A percentile compares a stretch with the other conserved stretches of the same genome.
phyloP scores from a whole-genome alignment of 2,797 vertebrate species.

The Lycodopsis pacificus region DNA sequence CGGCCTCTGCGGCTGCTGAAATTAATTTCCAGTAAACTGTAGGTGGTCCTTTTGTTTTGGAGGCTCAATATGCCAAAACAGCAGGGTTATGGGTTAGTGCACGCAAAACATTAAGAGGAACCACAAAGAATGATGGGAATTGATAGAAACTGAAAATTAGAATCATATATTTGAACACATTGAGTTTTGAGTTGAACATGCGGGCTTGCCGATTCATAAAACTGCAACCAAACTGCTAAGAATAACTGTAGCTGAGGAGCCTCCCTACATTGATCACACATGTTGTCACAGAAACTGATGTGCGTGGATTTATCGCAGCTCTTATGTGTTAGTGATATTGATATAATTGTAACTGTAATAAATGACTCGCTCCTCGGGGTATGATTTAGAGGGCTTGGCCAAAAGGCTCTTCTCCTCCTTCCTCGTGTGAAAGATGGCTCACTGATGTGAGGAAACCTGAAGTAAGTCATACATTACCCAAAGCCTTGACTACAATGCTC shows the following conservation, averaged over 20 bases:
- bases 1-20: constrained; percentile 15
- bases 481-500: constrained; percentile 77
- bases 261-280: constrained; percentile 69
- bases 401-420: constrained; percentile 77
- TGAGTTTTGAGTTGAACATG: constrained; percentile 10
- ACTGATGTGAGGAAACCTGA: constrained; percentile 81
- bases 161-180: not conserved
- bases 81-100: constrained; percentile 1
- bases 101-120: not conserved
- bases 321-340: constrained; percentile 82
- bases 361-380: constrained; percentile 73
- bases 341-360: constrained; percentile 83
- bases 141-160: not conserved
- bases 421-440: constrained; percentile 81
- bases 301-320: constrained; percentile 78
- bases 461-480: constrained; percentile 83
- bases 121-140: constrained; percentile 13
- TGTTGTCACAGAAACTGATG: constrained; percentile 73
- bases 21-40: constrained; percentile 8
- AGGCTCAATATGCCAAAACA: constrained; percentile 3
- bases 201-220: constrained; percentile 53
- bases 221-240: constrained; percentile 36
- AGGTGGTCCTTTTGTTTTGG: constrained; percentile 41
- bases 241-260: constrained; percentile 55
- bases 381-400: constrained; percentile 80